Conservation (phyloP, 2,888 invertebrate species). For the Tricholauxania praeusta region DNA sequence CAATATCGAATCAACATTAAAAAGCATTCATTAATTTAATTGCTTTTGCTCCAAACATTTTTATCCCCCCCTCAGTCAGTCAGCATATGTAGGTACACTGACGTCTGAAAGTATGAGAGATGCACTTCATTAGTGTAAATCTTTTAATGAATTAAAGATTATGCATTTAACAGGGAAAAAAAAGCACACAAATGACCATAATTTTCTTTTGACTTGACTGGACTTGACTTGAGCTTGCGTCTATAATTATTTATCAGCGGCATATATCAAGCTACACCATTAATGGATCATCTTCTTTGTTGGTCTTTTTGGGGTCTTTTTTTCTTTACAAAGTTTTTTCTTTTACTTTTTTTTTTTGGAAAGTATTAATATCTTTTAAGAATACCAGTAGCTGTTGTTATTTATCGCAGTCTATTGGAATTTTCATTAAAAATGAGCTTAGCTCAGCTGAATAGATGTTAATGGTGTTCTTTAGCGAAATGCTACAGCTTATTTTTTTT, state of each 20-base stretch:
- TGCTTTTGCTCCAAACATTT: background rate
- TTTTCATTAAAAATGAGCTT: too few species aligned
- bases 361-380: background rate
- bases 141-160: slow-evolving; percentile 22
- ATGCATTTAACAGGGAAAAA: background rate
- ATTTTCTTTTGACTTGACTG: background rate
- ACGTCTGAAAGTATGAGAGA: background rate
- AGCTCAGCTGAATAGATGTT: too few species aligned
- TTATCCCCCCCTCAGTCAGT: too few species aligned
- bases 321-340: background rate
- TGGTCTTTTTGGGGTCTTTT: background rate
- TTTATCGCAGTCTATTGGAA: too few species aligned
- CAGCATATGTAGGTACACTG: too few species aligned
- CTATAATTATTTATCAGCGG: slow-evolving; percentile 18
- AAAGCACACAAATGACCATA: slow-evolving; percentile 21
- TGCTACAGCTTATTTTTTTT: too few species aligned
- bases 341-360: background rate
- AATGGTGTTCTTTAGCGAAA: too few species aligned
- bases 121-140: slow-evolving; percentile 18
- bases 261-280: slow-evolving; percentile 10
- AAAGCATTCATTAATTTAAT: slow-evolving; percentile 5
- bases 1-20: background rate
- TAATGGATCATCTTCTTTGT: slow-evolving; percentile 15
- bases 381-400: slow-evolving; percentile 8
- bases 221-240: background rate